A percentile compares a stretch with the other conserved stretches of the same genome.
phyloP scores from a whole-genome alignment of 2,113 vertebrate species.

The Helogale parvula region DNA sequence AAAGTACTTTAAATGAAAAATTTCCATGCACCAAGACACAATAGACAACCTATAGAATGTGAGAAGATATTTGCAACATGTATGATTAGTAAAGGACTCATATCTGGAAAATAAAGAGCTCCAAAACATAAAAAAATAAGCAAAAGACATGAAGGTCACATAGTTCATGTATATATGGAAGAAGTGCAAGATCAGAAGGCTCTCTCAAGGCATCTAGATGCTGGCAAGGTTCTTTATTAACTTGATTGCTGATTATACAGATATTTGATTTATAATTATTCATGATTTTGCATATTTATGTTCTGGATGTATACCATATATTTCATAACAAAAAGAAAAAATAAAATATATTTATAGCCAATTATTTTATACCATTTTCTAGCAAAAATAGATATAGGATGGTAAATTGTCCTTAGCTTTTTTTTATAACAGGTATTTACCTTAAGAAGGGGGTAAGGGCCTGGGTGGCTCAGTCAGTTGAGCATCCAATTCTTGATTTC shows the following conservation, averaged over 20 bases:
- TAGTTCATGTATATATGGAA: not conserved
- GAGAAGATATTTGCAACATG: not conserved
- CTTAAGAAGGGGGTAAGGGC: not conserved
- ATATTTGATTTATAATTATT: not conserved
- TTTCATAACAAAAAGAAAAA: not conserved
- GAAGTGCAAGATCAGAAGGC: not conserved
- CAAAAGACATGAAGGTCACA: not conserved
- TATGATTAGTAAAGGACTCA: not conserved
- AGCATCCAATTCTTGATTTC: too few species aligned
- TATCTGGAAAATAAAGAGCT: not conserved
- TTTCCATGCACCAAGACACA: not conserved
- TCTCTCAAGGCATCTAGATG: not conserved
- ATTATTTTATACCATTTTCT: constrained; percentile 11
- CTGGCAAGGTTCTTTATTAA: not conserved
- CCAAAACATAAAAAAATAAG: not conserved
- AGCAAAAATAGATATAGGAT: not conserved
- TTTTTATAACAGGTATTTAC: not conserved
- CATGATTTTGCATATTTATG: not conserved
- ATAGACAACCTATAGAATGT: not conserved
- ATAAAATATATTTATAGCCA: not conserved
- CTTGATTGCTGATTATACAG: not conserved
- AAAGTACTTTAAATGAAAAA: not conserved
- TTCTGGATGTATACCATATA: not conserved
- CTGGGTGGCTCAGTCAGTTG: too few species aligned
- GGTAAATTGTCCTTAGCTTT: not conserved